Evolutionary conservation across 1,140 invertebrate species (phyloP), one percentile per base, ranked within the genome.

Genomic region (Antheraea mylitta): DNA sequence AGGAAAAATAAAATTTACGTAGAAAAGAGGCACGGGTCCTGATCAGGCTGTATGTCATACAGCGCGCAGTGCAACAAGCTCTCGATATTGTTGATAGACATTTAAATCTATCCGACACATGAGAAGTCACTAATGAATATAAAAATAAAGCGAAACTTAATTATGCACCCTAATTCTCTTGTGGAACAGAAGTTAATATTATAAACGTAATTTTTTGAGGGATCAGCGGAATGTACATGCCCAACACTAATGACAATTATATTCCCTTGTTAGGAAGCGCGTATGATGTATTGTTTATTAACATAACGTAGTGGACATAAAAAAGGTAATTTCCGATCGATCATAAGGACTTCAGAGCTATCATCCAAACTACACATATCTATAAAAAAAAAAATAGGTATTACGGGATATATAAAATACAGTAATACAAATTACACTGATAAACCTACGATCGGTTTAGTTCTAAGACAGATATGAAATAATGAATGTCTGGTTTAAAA

Each of bases 241-340:
- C 87, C 82, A 91, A 89, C 85, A 89, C 87, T 90, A 92, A 89
- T 88, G 82, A 87, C 83, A 83, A 82, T 78, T 81, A 87, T 83
- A 74, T 90, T 87, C 90, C 90, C 87, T 53, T 84, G 90, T 92
- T 92, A 92, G 86, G 87, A 92, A 92, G 88, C 88, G 88, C 88
- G 81, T 78, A 87, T 90, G 87, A 90, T 81, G 78, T 86, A 79
- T 73, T 77, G 84, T 79, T 80, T 80, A 83, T 83, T 85, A 70
- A 73, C 68, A 83, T 81, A 83, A 87, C 74, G 80, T 79, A 86
- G 77, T 83, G 79, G 79, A 80, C 75, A 81, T 76, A 86, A 81
- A 85, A 74, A 79, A 30, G 75, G 73, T 72, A 80, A 82, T 78
- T 77, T 76, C 77, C 72, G 83, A 78, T 79, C 79, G 84, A 88